Percentiles rank a stretch among this genome's conserved stretches.
phyloP scores from a whole-genome alignment of 2,888 invertebrate genomes.

The Eledone cirrhosa region DNA sequence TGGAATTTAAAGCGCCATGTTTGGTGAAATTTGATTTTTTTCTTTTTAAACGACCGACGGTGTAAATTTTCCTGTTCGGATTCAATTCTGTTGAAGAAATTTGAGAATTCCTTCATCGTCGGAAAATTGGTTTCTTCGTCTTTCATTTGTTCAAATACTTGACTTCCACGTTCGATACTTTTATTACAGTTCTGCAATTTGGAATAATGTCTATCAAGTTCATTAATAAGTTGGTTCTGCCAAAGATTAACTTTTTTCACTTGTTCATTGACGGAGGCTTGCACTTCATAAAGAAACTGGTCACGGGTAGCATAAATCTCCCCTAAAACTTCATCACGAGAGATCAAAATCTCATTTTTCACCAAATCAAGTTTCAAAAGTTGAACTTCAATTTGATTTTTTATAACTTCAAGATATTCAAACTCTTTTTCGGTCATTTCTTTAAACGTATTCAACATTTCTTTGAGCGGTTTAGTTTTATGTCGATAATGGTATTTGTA shows the following conservation, averaged over 20 bases:
- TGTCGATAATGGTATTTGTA: slow-evolving; percentile 7
- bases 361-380: neutral
- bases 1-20: neutral
- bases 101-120: neutral
- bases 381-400: neutral
- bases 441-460: neutral
- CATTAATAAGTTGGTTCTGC: no score
- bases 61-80: neutral
- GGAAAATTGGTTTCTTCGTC: neutral
- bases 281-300: no score
- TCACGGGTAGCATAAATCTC: no score
- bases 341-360: neutral
- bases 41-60: neutral
- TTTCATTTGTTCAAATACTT: neutral
- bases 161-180: neutral
- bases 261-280: no score
- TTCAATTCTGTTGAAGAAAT: neutral
- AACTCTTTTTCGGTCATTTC: slow-evolving; percentile 4
- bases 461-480: neutral
- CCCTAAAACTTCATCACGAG: neutral
- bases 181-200: neutral
- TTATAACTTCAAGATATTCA: neutral
- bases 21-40: neutral
- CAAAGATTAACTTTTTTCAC: no score
- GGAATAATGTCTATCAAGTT: neutral